Conservation (phyloP, 1,140 invertebrate genomes). For the Triops longicaudatus region DNA sequence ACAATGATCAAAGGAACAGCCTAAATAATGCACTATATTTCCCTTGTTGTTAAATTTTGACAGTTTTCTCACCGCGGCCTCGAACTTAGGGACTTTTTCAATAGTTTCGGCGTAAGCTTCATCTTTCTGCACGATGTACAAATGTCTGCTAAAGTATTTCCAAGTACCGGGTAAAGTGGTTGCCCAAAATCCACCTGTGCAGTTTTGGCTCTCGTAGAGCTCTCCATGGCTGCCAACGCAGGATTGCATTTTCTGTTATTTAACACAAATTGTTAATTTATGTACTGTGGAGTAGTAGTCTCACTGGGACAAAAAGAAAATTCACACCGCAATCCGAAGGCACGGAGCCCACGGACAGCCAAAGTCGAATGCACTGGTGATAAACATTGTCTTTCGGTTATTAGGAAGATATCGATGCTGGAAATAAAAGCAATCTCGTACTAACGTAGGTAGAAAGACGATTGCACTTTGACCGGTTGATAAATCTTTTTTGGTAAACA, state of each 20-base stretch:
- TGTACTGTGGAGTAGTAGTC: no score
- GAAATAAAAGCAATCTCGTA: no score
- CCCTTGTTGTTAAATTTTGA: background rate
- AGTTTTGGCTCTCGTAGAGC: background rate
- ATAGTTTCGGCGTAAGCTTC: background rate
- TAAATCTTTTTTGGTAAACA: no score
- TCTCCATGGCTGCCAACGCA: background rate
- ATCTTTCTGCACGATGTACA: background rate
- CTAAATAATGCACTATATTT: background rate
- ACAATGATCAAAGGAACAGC: constrained; percentile 17
- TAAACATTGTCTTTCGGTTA: no score
- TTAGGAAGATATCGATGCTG: no score
- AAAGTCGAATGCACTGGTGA: no score
- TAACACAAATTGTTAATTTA: no score
- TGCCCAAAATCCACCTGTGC: background rate
- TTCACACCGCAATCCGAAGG: no score
- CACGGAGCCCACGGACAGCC: no score
- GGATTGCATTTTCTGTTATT: background rate
- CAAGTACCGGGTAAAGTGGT: background rate
- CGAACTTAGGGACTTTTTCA: background rate
- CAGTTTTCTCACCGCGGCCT: background rate
- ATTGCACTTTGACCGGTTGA: no score
- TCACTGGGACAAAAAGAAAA: no score
- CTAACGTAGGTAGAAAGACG: no score
- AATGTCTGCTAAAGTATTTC: background rate